Conservation (phyloP, 2,888 invertebrate species). For the Chamaedrilus cognettii region DNA sequence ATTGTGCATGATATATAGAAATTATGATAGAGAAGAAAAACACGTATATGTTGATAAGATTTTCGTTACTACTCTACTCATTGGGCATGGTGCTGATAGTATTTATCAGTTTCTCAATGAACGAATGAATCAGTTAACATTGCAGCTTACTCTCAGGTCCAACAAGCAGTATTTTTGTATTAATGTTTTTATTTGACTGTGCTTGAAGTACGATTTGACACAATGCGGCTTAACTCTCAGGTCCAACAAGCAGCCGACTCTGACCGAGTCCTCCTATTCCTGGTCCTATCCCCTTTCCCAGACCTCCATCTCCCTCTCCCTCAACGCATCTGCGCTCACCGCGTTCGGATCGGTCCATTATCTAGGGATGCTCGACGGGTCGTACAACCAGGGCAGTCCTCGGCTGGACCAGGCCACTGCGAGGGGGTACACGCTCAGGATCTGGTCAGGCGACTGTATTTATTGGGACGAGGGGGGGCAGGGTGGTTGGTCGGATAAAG, state of each 20-base stretch:
- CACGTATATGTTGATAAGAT: too few species aligned
- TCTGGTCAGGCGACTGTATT: slow-evolving; percentile 54
- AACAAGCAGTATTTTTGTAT: not conserved
- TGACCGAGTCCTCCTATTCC: not conserved
- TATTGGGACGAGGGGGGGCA: slow-evolving; percentile 46
- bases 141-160: not conserved
- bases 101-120: too few species aligned
- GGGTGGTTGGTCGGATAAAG: slow-evolving; percentile 47
- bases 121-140: not conserved
- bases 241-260: not conserved
- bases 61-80: too few species aligned
- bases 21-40: too few species aligned
- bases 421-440: slow-evolving; percentile 48
- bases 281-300: slow-evolving; percentile 7
- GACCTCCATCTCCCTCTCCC: slow-evolving; percentile 46
- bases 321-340: slow-evolving; percentile 28
- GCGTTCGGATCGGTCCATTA: not conserved
- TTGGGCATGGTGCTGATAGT: too few species aligned
- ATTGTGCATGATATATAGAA: too few species aligned
- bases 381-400: slow-evolving; percentile 48
- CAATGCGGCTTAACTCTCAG: not conserved
- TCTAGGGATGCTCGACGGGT: slow-evolving; percentile 41
- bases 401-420: slow-evolving; percentile 39
- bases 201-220: too few species aligned
- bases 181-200: too few species aligned